Base-by-base conservation (phyloP, 2,797 vertebrate genomes). In the Poecilia wingei region DNA sequence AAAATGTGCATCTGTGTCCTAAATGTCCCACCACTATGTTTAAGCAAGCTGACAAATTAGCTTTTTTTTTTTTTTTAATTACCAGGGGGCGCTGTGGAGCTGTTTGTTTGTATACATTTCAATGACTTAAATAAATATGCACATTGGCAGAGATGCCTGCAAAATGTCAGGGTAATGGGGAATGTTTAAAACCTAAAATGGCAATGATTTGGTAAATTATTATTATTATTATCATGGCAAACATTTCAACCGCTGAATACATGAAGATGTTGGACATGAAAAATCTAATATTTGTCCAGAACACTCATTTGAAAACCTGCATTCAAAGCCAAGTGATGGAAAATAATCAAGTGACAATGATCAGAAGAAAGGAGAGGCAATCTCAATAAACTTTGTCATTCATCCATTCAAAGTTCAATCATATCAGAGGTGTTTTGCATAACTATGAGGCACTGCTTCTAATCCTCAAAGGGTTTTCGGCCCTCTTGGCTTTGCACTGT, bases 401-500 rank as follows among this genome's bases (percentile, higher is more conserved):
- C 94, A 93, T 84, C 85, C 89, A 94, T 95, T 95, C 92, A 95
- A 90, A 91, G 92, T 93, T 95, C 92, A 94, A 92, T 96, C 93
- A 95, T 96, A 95, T 96, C 95, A 95, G 85, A 89, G 93, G 95
- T 93, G 92, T 96, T 98, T 97, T 97, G 95, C 97, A 98, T 97
- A 97, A 97, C 96, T 96, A 96, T 97, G 95, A 97, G 96, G 95
- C 96, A 95, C 95, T 95, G 96, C 96, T 94, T 97, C 95, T 98
- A 97, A 98, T 97, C 97, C 98, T 97, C 97, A 97, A 97, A 98
- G 97, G 95, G 87, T 95, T 96, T 93, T 77, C 93, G 95, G 96
- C 97, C 97, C 97, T 97, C 94, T 96, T 97, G 96, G 96, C 96
- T 98, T 97, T 96, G 96, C 96, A 97, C 96, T 97, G 97, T 97